Percentiles rank a stretch among this genome's conserved stretches.
These are phyloP conservation scores for Platynereis dumerilii DNA, from an alignment of 2,888 invertebrate genomes.

Conservation along the genomic window DNA sequence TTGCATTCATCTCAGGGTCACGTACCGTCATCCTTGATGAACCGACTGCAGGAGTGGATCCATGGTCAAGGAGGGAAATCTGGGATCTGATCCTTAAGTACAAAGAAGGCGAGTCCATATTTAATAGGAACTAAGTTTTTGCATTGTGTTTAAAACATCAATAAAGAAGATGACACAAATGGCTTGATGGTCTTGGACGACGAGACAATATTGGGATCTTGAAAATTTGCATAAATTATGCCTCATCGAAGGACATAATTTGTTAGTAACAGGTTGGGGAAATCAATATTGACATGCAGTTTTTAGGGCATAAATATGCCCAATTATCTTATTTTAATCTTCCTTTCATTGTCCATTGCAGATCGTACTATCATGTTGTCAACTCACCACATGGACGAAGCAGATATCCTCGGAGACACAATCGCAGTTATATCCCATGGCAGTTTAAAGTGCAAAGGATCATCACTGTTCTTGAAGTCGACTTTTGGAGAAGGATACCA, in stretches of 20 bases:
- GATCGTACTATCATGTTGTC: slow-evolving; percentile 51
- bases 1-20: slow-evolving; percentile 64
- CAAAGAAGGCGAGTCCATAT: slow-evolving; percentile 44
- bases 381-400: slow-evolving; percentile 58
- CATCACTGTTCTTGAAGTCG: slow-evolving; percentile 67
- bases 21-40: slow-evolving; percentile 62
- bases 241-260: too few species aligned
- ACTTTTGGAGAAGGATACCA: slow-evolving; percentile 58
- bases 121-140: slow-evolving; percentile 20
- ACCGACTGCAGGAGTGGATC: slow-evolving; percentile 63
- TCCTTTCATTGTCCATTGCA: too few species aligned
- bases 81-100: slow-evolving; percentile 63
- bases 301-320: too few species aligned
- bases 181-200: too few species aligned
- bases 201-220: too few species aligned
- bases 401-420: slow-evolving; percentile 52
- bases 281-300: too few species aligned
- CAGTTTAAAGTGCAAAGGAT: slow-evolving; percentile 29
- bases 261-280: too few species aligned
- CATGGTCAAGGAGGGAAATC: slow-evolving; percentile 61
- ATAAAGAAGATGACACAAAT: too few species aligned
- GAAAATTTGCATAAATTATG: too few species aligned
- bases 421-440: slow-evolving; percentile 44
- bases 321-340: too few species aligned
- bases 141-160: too few species aligned